Evolutionary conservation across 2,888 invertebrate species (phyloP).

Genomic region (Cryptocephalus moraei): DNA sequence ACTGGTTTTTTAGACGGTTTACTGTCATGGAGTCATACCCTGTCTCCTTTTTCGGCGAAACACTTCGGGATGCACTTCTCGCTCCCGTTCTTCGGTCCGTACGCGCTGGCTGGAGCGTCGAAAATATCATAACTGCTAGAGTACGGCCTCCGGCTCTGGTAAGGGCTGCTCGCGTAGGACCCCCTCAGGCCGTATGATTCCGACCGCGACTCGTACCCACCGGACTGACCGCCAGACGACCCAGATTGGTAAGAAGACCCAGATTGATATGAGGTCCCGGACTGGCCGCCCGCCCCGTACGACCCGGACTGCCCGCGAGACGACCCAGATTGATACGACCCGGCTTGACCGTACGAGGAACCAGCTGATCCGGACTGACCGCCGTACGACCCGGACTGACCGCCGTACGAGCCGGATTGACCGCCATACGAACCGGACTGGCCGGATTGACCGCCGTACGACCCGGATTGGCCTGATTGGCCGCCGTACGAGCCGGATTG

Average conservation of each 20-base stretch:
- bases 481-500: conserved; percentile 1
- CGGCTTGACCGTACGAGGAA: not conserved
- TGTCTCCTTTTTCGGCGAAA: conserved; percentile 77
- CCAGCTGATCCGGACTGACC: not conserved
- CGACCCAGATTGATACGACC: not conserved
- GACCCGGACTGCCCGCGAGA: not conserved
- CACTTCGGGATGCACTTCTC: conserved; percentile 76
- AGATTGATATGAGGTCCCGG: not conserved
- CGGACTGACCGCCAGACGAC: not conserved
- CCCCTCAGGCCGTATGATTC: conserved; percentile 1
- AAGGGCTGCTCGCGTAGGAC: conserved; percentile 27
- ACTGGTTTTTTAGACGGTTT: no score
- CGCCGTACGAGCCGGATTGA: conserved; percentile 6
- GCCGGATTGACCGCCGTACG: conserved; percentile 7
- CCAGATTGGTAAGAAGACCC: not conserved
- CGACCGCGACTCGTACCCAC: not conserved
- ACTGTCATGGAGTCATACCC: conserved; percentile 45
- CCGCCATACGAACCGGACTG: conserved; percentile 2
- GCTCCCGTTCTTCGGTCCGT: conserved; percentile 43
- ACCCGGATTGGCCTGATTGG: conserved; percentile 4
- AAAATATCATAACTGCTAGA: conserved; percentile 41
- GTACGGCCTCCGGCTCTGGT: conserved; percentile 28
- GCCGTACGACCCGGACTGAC: conserved; percentile 2
- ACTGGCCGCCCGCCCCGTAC: not conserved
- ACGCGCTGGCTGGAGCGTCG: conserved; percentile 37